These are phyloP conservation scores for Acanthopleura granulata DNA, from an alignment of 2,888 invertebrate genomes.

Conservation along the genomic window DNA sequence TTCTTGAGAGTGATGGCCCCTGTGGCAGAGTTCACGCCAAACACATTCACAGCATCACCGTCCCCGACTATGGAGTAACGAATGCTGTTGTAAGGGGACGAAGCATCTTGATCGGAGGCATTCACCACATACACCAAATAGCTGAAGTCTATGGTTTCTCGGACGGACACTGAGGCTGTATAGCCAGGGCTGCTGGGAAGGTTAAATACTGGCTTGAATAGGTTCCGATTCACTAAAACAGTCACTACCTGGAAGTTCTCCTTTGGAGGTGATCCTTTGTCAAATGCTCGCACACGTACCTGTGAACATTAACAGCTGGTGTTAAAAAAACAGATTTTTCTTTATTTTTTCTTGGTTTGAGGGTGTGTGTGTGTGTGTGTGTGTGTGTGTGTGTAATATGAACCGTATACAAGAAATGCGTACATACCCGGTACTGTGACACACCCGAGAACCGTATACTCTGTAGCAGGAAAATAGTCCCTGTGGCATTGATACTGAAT, in stretches of 20 bases:
- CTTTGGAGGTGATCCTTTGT: slow-evolving; percentile 47
- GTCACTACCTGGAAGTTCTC: slow-evolving; percentile 42
- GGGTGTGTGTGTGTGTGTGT: neutral
- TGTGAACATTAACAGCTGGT: no score
- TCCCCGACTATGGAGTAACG: slow-evolving; percentile 40
- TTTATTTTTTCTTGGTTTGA: neutral
- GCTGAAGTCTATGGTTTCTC: slow-evolving; percentile 51
- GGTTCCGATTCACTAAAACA: slow-evolving; percentile 50
- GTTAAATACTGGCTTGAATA: slow-evolving; percentile 46
- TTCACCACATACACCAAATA: slow-evolving; percentile 41
- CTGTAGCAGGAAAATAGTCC: neutral
- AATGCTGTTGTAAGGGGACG: slow-evolving; percentile 49
- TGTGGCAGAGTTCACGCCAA: slow-evolving; percentile 45
- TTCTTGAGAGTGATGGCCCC: slow-evolving; percentile 50
- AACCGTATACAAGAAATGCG: neutral
- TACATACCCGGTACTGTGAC: neutral
- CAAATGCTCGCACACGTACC: slow-evolving; percentile 56
- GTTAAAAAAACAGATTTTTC: neutral
- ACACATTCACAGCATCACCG: slow-evolving; percentile 36
- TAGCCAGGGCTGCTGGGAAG: slow-evolving; percentile 34
- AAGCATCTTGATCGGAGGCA: slow-evolving; percentile 50
- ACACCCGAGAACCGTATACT: neutral
- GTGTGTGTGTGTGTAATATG: no score
- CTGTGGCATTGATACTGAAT: slow-evolving; percentile 46
- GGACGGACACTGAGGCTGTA: slow-evolving; percentile 40